phyloP scores from a whole-genome alignment of 2,797 vertebrate species.

The Micrastur ruficollis region DNA sequence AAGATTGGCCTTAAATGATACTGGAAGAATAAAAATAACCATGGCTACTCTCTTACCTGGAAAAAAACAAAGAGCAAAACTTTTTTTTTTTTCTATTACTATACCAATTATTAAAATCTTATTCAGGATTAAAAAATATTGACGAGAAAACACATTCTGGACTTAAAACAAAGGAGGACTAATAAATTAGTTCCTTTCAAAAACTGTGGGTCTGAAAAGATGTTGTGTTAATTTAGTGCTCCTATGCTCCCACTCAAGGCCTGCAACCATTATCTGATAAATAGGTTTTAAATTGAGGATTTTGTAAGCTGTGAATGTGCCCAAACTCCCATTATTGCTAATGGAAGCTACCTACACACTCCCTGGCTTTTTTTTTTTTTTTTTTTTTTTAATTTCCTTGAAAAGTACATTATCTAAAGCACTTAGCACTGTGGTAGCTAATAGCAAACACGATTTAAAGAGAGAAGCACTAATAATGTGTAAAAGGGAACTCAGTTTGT shows the following conservation, averaged over 20 bases:
- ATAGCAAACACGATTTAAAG: neutral
- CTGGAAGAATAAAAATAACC: neutral
- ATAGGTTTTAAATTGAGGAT: neutral
- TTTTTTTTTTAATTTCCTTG: neutral
- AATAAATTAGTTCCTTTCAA: neutral
- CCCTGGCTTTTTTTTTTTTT: neutral
- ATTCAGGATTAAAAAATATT: neutral
- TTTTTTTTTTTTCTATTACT: neutral
- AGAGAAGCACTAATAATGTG: neutral
- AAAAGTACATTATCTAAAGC: conserved; percentile 43
- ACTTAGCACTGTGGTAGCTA: conserved; percentile 38
- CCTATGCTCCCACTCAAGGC: neutral
- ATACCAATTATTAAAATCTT: neutral
- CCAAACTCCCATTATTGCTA: conserved; percentile 10
- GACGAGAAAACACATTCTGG: neutral
- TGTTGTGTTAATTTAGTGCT: neutral
- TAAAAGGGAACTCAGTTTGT: neutral
- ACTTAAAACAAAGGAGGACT: neutral
- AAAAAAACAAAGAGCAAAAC: neutral
- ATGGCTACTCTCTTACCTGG: neutral
- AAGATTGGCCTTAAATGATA: neutral
- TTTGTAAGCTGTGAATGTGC: neutral
- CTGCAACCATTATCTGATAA: neutral
- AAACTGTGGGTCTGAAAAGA: neutral
- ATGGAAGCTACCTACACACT: conserved; percentile 11